Base-by-base conservation (phyloP, 1,140 invertebrate species). In the Spodoptera frugiperda region DNA sequence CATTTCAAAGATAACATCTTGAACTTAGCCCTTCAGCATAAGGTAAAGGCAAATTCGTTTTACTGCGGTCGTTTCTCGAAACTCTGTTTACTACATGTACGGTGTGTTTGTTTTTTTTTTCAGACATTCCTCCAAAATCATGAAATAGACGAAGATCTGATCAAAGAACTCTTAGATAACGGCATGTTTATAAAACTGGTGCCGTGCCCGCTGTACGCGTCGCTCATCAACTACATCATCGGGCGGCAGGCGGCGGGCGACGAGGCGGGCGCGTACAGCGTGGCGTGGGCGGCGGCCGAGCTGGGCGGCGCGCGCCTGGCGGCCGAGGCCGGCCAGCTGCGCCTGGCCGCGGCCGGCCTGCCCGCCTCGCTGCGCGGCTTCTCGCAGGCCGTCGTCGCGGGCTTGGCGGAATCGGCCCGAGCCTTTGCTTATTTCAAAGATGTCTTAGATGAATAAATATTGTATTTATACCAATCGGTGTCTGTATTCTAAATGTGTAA, bases 131-230 rank as follows among this genome's bases (percentile, higher is more conserved):
- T 92, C 3, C 59, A 79, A 17, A 82, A 85, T 8, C 71, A 77
- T 72, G 79, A 85, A 77, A 84, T 91, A 9, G 89, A 92, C 17
- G 85, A 90, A 0, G 89, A 92, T 1, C 63, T 93, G 5, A 84
- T 93, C 8, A 90, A 86, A 67, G 88, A 93, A 63, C 67, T 93
- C 3, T 78, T 93, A 0, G 86, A 92, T 49, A 87, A 83, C 61
- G 87, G 84, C 8, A 78, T 91, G 76, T 91, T 93, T 48, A 78
- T 88, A 12, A 85, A 84, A 71, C 76, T 93, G 17, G 89, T 93
- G 2, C 75, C 83, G 1, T 89, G 84, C 15, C 85, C 88, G 0
- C 57, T 92, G 0, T 93, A 91, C 74, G 53, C 83, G 0, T 39
- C 76, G 12, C 80, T 90, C n/a, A 78, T 91, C 0, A 87, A 82